These are phyloP conservation scores for Lasioglossum villosulum DNA, from an alignment of 2,888 invertebrate genomes.

Conservation along the genomic window DNA sequence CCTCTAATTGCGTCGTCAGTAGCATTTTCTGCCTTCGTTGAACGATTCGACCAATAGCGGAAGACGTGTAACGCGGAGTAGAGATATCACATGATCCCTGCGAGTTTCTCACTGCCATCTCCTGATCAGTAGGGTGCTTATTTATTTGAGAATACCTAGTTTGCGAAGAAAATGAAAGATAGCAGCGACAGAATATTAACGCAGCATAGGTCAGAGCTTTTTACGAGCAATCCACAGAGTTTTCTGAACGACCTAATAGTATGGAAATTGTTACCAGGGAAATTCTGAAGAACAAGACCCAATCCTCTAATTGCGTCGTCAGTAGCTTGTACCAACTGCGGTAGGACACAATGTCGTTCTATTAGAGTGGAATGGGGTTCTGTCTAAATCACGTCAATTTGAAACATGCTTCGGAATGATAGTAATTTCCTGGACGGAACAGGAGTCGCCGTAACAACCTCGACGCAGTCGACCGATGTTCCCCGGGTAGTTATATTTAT, in stretches of 20 bases:
- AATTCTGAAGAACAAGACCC: not conserved
- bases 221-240: not conserved
- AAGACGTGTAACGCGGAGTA: too few species aligned
- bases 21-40: too few species aligned
- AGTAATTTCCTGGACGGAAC: slow-evolving; percentile 31
- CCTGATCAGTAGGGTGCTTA: too few species aligned
- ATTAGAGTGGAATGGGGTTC: slow-evolving; percentile 20
- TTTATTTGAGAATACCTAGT: not conserved
- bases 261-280: not conserved
- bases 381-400: slow-evolving; percentile 25
- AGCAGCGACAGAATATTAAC: not conserved
- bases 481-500: slow-evolving; percentile 6
- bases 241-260: not conserved
- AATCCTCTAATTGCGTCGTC: slow-evolving; percentile 25
- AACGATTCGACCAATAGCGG: too few species aligned
- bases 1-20: too few species aligned
- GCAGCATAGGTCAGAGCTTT: not conserved
- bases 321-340: not conserved
- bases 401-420: slow-evolving; percentile 20
- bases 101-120: too few species aligned
- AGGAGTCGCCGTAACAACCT: slow-evolving; percentile 17
- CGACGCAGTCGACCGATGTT: not conserved
- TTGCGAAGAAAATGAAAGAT: not conserved
- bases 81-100: too few species aligned
- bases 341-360: slow-evolving; percentile 20